Base-by-base conservation (phyloP, 2,797 vertebrate species). In the Chaenodraco wilsoni region DNA sequence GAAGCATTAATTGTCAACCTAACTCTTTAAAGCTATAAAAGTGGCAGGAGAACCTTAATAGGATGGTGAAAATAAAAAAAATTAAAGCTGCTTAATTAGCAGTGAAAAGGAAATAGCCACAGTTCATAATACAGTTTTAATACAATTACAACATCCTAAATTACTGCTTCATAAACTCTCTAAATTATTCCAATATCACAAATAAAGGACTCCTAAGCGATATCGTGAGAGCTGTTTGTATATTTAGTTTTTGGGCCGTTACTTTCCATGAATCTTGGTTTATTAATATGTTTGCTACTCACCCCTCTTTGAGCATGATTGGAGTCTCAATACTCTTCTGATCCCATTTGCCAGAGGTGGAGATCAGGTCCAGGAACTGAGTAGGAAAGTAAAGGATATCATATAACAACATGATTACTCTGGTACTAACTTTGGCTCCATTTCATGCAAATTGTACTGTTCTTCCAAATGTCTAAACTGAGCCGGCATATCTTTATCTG, bases 281-380 rank as follows among this genome's bases (percentile, higher is more conserved):
- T 3, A n/a, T 56, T 4, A 44, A 33, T 13, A 55, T 5, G 1
- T 8, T 7, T 40, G 3, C 41, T 67, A 37, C 96, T 95, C 93
- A 99, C 98, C 98, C 98, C 88, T 99, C 98, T 90, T 99, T 99
- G 70, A 99, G 96, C 92, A 99, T 94, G 90, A 99, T 99, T 10
- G 97, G 96, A 3, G 97, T 98, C 84, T 99, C 98, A 72, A 98
- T 96, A 72, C 97, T 98, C 86, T 96, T 99, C 91, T 98, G 97
- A 90, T 99, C 97, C 95, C 96, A 97, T 86, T 96, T 96, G 68
- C 97, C 98, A 0, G 98, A 99, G 12, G 98, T 98, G 3, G 98
- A 99, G 91, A 99, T 99, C 90, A 99, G 90, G 86, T 99, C 98
- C 78, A 99, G 91, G 87, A 99, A 99, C 98, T 99, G 85, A 13